phyloP scores from a whole-genome alignment of 2,113 vertebrate genomes.

The Macheiramphus alcinus region DNA sequence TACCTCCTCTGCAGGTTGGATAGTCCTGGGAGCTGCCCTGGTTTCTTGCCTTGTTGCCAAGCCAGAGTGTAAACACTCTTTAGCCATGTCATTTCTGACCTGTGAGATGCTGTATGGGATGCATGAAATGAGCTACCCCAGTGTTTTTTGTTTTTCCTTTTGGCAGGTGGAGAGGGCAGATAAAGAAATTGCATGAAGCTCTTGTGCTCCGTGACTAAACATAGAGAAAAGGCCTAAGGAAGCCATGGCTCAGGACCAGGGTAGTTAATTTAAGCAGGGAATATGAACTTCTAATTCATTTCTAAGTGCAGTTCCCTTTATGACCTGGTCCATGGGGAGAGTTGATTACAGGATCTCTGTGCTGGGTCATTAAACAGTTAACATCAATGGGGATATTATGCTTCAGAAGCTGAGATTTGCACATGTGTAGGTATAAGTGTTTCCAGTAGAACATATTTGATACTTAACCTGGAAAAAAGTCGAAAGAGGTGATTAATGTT shows the following conservation, averaged over 20 bases:
- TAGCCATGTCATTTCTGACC: background rate
- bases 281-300: background rate
- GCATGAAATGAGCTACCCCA: background rate
- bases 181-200: background rate
- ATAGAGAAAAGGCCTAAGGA: background rate
- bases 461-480: background rate
- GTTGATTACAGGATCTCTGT: background rate
- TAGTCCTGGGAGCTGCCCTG: background rate
- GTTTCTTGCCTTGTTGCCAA: background rate
- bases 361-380: background rate
- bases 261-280: background rate
- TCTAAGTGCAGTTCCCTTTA: background rate
- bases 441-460: background rate
- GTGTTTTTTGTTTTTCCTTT: background rate
- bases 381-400: background rate
- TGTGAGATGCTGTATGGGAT: background rate
- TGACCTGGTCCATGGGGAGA: background rate
- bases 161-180: background rate
- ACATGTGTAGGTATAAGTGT: fast-evolving
- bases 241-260: background rate
- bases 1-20: background rate
- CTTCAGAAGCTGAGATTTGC: background rate
- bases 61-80: background rate
- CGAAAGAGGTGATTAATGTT: conserved; percentile 17
- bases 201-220: background rate